These are phyloP conservation scores for Coptodon rendalli DNA, from an alignment of 2,113 vertebrate species.

Conservation along the genomic window DNA sequence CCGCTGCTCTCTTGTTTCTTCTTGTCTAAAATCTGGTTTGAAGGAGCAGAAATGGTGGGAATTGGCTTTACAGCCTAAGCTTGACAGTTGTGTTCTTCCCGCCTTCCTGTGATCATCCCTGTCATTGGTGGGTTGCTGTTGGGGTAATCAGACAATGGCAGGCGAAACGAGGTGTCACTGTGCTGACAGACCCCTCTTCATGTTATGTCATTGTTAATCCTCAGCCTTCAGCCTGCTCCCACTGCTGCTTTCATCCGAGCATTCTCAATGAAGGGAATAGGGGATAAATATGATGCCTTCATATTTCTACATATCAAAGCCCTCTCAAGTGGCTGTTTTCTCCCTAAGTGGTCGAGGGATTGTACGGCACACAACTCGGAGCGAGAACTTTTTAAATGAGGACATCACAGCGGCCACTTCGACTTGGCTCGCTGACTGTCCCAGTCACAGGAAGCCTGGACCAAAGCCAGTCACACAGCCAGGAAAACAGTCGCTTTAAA, in stretches of 20 bases:
- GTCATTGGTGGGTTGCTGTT: conserved; percentile 81
- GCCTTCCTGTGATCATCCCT: conserved; percentile 94
- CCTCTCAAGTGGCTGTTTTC: conserved; percentile 60
- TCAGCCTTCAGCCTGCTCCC: conserved; percentile 66
- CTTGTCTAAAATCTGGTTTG: conserved; percentile 76
- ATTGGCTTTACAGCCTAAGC: conserved; percentile 86
- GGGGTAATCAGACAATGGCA: conserved; percentile 82
- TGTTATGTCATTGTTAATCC: conserved; percentile 82
- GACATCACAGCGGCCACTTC: conserved; percentile 44
- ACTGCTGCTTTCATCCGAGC: conserved; percentile 50
- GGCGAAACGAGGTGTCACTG: conserved; percentile 83
- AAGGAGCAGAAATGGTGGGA: conserved; percentile 83
- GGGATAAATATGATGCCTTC: conserved; percentile 68
- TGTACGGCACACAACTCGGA: conserved; percentile 48
- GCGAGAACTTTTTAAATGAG: conserved; percentile 61
- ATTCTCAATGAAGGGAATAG: conserved; percentile 26
- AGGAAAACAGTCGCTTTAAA: conserved; percentile 29
- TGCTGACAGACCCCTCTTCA: conserved; percentile 83
- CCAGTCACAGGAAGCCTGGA: conserved; percentile 51
- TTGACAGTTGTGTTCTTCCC: conserved; percentile 92
- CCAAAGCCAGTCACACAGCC: conserved; percentile 47
- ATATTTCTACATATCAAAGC: conserved; percentile 71
- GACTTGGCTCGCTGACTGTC: conserved; percentile 24
- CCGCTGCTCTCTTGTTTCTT: conserved; percentile 31
- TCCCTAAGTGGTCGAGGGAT: conserved; percentile 57